Conservation (phyloP, 1,140 invertebrate species). For the Eurosta solidaginis region DNA sequence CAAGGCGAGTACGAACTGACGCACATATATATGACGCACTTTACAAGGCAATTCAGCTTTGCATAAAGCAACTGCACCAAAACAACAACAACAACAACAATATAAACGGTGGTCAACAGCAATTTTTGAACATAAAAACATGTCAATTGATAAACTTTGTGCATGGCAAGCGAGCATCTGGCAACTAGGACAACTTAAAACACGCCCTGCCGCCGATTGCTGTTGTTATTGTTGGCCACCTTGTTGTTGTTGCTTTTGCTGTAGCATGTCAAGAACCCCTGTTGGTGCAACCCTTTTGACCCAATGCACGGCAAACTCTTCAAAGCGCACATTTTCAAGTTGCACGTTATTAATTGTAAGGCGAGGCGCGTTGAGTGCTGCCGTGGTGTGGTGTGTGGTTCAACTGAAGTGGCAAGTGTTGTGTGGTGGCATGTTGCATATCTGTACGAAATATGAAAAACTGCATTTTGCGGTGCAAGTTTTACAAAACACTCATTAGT, state of each 20-base stretch:
- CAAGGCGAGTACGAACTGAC: neutral
- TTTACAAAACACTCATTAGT: constrained; percentile 27
- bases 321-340: neutral
- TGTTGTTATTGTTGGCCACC: neutral
- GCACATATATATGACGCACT: neutral
- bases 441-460: constrained; percentile 9
- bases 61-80: neutral
- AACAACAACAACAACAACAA: neutral
- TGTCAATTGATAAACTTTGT: neutral
- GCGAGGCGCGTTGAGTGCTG: neutral
- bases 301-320: neutral
- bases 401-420: neutral
- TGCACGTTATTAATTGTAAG: neutral
- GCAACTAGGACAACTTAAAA: neutral
- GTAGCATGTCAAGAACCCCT: neutral
- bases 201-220: neutral
- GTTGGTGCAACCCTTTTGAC: constrained; percentile 15
- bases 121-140: neutral
- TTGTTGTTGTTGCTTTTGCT: neutral
- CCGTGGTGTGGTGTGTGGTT: neutral
- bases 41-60: constrained; percentile 13
- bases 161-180: neutral
- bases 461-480: constrained; percentile 10
- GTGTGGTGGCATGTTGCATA: constrained; percentile 1
- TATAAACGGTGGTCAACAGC: neutral